Evolutionary conservation across 2,113 vertebrate species (phyloP), one percentile per base, ranked within the genome.

Genomic region (Odocoileus hemionus): DNA sequence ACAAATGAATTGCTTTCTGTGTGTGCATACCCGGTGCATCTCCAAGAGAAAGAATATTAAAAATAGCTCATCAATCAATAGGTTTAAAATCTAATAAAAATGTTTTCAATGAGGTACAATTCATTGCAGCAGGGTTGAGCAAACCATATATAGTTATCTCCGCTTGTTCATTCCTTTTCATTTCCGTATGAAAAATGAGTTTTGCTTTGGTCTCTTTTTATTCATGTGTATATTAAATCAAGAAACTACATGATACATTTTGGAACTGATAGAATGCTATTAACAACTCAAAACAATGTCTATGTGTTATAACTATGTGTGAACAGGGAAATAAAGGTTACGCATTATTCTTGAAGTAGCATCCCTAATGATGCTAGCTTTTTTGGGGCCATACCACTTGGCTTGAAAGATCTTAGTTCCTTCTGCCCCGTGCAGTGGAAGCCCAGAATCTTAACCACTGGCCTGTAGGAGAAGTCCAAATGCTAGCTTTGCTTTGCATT

Each of bases 271-370:
- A 96, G 5, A 88, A 96, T 96, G 4, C 28, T 61, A 3, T 93
- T 61, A 57, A 94, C 80, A 88, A 12, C 43, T 64, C 60, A 97
- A 97, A 97, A 82, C 55, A 78, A 96, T 61, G 2, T 1, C 0
- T 96, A 94, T 91, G 97, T 97, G 25, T 97, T 87, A 52, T 36
- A 98, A 50, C 21, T 95, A 58, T 83, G 28, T 36, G 84, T 74
- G 26, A 96, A 67, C 7, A 87, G 39, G 95, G 50, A 96, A 97
- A 67, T 74, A 92, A 93, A 88, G 8, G 76, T 55, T 45, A 61
- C 25, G 39, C 64, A 13, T 89, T 93, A 95, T 33, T 70, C 88
- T 95, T 91, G 91, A 95, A 96, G 36, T 25, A 96, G 6, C 3
- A 93, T 45, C 19, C 45, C 7, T 94, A 19, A 36, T 94, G 55